Base-by-base conservation (phyloP, 2,888 invertebrate species). In the Diadegma fenestrale region DNA sequence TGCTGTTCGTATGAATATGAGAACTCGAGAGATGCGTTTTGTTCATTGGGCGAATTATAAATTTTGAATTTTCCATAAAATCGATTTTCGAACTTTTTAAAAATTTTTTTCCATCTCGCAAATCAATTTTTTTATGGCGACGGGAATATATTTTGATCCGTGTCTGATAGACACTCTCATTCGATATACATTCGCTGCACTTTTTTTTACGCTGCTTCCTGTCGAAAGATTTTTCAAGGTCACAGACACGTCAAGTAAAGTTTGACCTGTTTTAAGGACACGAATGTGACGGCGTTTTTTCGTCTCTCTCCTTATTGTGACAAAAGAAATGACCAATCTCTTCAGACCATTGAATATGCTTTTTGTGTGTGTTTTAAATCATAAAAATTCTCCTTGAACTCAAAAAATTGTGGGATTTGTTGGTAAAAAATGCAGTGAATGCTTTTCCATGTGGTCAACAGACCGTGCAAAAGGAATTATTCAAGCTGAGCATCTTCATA, bases 241-340 rank as follows among this genome's bases (percentile, higher is more conserved):
- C 68, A 45, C 26, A 58, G 26, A 58, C 14, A 68, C 45, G 45
- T 45, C 68, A 30, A 26, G 68, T 68, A 2, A 45, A 68, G 22
- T 43, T 43, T 37, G 41, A 41, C 66, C 66, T 41, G 26, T 30
- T 41, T 45, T 26, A 45, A 26, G 68, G 8, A 22, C 14, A 58
- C 6, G 14, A 58, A 26, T 17, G 45, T 68, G 45, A 45, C 68
- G 45, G 45, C 68, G 26, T 45, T 45, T 10, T 12, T 19, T 26
- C 14, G n/a, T 26, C 45, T 7, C 22, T n/a, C n/a, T 61, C 17
- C 63, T 17, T 0, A 17, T 14, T 63, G 63, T 63, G 37, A 37
- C 33, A n/a, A 6, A 41, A 19, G 6, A 19, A 58, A 26, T 14
- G 4, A 58, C 12, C 58, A 26, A 14, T 26, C 26, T 58, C 58